These are phyloP conservation scores for Lottia scabra DNA, from an alignment of 2,888 invertebrate genomes.

Conservation along the genomic window DNA sequence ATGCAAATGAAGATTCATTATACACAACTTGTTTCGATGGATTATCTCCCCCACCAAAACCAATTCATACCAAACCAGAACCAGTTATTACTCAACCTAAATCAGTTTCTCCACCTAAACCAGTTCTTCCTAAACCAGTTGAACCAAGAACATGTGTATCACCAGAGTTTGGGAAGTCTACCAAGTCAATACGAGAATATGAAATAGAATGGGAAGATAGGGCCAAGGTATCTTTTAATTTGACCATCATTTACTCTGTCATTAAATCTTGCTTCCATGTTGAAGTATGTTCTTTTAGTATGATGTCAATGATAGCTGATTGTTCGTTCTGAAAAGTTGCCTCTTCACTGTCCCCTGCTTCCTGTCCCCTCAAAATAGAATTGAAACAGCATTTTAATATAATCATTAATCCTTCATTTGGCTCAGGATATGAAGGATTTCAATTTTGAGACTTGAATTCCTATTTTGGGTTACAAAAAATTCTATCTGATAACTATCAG, in stretches of 20 bases:
- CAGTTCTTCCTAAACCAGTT: not conserved
- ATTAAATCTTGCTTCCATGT: too few species aligned
- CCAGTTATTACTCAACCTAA: not conserved
- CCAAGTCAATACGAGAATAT: conserved; percentile 38
- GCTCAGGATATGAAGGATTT: too few species aligned
- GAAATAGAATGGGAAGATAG: conserved; percentile 34
- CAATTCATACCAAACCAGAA: not conserved
- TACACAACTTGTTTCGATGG: not conserved
- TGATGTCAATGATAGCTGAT: too few species aligned
- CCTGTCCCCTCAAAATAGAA: too few species aligned
- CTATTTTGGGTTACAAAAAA: too few species aligned
- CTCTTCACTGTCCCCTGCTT: too few species aligned
- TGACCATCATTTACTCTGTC: not conserved
- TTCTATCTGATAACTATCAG: too few species aligned
- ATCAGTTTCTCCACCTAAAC: not conserved
- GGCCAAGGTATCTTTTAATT: conserved; percentile 31
- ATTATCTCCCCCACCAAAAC: not conserved
- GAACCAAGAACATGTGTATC: conserved; percentile 10
- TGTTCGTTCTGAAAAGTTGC: too few species aligned
- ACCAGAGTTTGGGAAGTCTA: conserved; percentile 34
- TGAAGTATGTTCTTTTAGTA: too few species aligned
- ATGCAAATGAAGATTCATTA: not conserved
- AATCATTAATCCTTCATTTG: too few species aligned
- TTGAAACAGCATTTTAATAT: too few species aligned
- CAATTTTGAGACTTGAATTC: too few species aligned